Conservation (phyloP, 2,797 vertebrate species). For the Microchirus variegatus region DNA sequence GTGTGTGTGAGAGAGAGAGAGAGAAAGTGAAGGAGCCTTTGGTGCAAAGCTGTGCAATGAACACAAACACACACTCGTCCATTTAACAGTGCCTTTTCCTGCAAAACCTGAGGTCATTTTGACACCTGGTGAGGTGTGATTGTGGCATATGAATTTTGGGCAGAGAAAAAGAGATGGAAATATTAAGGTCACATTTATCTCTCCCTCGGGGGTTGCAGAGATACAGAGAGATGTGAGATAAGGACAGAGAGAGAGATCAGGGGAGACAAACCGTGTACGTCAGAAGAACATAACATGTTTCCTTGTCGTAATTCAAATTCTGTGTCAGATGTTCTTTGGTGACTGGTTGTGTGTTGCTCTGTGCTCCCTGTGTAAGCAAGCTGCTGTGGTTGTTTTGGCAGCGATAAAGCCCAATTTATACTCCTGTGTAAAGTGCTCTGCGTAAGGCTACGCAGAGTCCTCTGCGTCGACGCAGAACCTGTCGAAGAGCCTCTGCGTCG, state of each 20-base stretch:
- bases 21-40: constrained; percentile 37
- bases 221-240: constrained; percentile 8
- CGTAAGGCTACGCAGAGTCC: too few relatives aligned
- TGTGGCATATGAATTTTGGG: constrained; percentile 43
- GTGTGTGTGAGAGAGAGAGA: too few relatives aligned
- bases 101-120: constrained; percentile 53
- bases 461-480: too few relatives aligned
- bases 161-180: constrained; percentile 47
- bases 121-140: constrained; percentile 51
- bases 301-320: too few relatives aligned
- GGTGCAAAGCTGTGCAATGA: constrained; percentile 13
- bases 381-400: too few relatives aligned
- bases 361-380: too few relatives aligned
- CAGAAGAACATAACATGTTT: too few relatives aligned
- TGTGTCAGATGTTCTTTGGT: too few relatives aligned
- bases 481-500: too few relatives aligned
- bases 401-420: too few relatives aligned
- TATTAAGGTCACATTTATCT: constrained; percentile 52
- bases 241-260: neutral
- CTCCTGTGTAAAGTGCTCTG: too few relatives aligned
- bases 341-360: too few relatives aligned
- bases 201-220: constrained; percentile 14
- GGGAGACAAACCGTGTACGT: neutral
- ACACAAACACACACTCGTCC: constrained; percentile 7
- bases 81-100: constrained; percentile 39